Percentiles rank a stretch among this genome's conserved stretches.
These are phyloP conservation scores for Orthonychiurus folsomi DNA, from an alignment of 2,888 invertebrate species.

Conservation along the genomic window DNA sequence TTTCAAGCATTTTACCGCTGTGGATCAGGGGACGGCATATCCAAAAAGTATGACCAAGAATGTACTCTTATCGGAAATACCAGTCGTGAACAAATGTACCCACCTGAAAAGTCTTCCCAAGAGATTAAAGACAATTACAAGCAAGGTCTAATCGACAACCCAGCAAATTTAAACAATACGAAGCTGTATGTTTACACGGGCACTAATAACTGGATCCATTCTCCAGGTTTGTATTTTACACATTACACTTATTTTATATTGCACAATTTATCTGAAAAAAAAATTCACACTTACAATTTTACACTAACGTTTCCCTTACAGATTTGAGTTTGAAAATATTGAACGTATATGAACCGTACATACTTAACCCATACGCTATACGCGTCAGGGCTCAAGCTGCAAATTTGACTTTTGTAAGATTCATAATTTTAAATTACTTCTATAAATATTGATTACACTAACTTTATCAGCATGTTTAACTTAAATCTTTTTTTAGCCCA, in stretches of 20 bases:
- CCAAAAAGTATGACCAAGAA: neutral
- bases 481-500: conserved; percentile 9
- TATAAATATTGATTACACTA: no score
- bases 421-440: neutral
- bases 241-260: no score
- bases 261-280: neutral
- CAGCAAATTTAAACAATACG: neutral
- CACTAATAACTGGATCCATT: neutral
- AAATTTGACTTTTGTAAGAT: neutral
- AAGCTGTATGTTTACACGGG: conserved; percentile 4
- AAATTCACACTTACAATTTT: neutral
- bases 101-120: neutral
- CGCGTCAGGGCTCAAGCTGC: neutral
- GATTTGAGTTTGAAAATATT: conserved; percentile 3
- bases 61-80: neutral
- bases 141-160: conserved; percentile 1
- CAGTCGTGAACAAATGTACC: neutral
- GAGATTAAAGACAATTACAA: neutral
- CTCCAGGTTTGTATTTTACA: neutral
- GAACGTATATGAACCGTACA: neutral
- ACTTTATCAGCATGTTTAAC: no score
- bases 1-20: neutral
- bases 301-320: neutral
- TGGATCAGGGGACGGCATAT: neutral
- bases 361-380: neutral